A percentile compares a stretch with the other conserved stretches of the same genome.
These are phyloP conservation scores for Mellilla xanthometata DNA, from an alignment of 2,888 invertebrate species.

Conservation along the genomic window DNA sequence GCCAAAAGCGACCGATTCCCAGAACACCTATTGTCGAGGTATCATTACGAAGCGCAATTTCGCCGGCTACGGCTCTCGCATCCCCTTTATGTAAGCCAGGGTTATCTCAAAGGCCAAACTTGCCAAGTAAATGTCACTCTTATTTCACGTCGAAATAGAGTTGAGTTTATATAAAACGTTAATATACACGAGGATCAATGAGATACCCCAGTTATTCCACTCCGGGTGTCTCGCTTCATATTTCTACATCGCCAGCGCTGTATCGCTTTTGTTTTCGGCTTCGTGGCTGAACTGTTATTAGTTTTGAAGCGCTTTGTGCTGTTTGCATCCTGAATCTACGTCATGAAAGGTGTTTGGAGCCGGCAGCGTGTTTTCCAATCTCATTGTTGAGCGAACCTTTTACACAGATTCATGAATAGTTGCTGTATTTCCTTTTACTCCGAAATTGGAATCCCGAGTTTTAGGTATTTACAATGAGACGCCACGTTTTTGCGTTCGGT, in stretches of 20 bases:
- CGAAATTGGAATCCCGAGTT: conserved; percentile 48
- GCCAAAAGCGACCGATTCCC: conserved; percentile 70
- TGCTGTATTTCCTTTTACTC: conserved; percentile 39
- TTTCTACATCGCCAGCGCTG: conserved; percentile 51
- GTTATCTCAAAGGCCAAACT: conserved; percentile 52
- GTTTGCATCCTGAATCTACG: conserved; percentile 20
- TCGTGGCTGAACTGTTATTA: conserved; percentile 14
- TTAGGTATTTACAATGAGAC: conserved; percentile 65
- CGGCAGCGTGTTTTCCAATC: conserved; percentile 60
- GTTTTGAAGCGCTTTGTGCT: conserved; percentile 52
- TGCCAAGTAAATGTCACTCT: conserved; percentile 30
- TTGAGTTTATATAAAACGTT: conserved; percentile 28
- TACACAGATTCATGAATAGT: background rate
- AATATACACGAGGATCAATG: conserved; percentile 56
- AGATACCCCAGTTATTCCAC: conserved; percentile 69
- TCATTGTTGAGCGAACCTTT: conserved; percentile 57
- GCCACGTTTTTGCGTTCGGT: conserved; percentile 40
- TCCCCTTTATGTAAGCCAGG: conserved; percentile 77
- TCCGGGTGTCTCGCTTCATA: conserved; percentile 57
- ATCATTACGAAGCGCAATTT: conserved; percentile 74
- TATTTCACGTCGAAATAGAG: conserved; percentile 5
- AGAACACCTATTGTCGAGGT: conserved; percentile 72
- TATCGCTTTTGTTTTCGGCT: conserved; percentile 38
- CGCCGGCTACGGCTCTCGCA: conserved; percentile 65
- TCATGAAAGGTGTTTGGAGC: conserved; percentile 55